phyloP scores from a whole-genome alignment of 1,140 invertebrate genomes.

The Muscidifurax raptorellus region DNA sequence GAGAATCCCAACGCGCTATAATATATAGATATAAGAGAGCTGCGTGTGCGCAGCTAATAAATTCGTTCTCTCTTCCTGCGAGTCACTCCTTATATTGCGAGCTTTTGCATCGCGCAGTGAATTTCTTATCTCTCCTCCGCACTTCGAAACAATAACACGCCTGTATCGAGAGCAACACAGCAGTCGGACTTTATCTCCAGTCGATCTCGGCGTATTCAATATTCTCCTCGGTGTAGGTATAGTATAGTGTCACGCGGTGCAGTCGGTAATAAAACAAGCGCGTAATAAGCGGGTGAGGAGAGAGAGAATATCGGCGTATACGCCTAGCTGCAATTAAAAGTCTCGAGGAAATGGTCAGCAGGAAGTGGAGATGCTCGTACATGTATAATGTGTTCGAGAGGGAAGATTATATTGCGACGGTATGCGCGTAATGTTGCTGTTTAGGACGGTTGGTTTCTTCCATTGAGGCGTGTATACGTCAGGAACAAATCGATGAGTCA shows the following conservation, averaged over 20 bases:
- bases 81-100: background rate
- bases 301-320: background rate
- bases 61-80: slow-evolving; percentile 21
- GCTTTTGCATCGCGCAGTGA: background rate
- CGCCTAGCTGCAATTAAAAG: slow-evolving; percentile 12
- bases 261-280: slow-evolving; percentile 33
- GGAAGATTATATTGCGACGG: background rate
- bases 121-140: background rate
- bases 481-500: background rate
- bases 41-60: slow-evolving; percentile 14
- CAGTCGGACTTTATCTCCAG: background rate
- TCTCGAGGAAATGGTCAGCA: background rate
- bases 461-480: background rate
- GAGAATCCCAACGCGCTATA: background rate
- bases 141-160: slow-evolving; percentile 8
- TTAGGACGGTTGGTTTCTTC: background rate
- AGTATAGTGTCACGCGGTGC: slow-evolving; percentile 16
- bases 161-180: background rate
- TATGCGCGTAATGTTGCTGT: background rate
- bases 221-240: slow-evolving; percentile 7
- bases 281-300: slow-evolving; percentile 39
- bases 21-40: background rate
- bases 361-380: background rate
- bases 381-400: no score
- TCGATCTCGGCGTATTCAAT: slow-evolving; percentile 26